phyloP scores from a whole-genome alignment of 2,797 vertebrate species.

The Phoxinus dragarum region DNA sequence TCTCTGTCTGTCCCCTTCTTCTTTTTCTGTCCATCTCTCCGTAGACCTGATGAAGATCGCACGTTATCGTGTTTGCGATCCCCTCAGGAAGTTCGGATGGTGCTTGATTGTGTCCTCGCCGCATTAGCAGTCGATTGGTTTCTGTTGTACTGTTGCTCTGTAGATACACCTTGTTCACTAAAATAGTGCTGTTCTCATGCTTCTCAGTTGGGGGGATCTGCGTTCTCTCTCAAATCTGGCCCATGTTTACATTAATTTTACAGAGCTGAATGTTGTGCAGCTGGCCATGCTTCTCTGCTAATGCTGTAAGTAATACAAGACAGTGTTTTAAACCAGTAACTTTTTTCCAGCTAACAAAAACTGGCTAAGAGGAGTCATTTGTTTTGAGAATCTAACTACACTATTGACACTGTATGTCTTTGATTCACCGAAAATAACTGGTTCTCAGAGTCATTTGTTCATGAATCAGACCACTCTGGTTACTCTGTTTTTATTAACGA shows the following conservation, averaged over 20 bases:
- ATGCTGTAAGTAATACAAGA: background rate
- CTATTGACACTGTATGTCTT: background rate
- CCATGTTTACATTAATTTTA: background rate
- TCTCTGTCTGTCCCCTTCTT: constrained; percentile 9
- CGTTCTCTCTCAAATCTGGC: background rate
- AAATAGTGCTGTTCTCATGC: background rate
- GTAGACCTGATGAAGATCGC: constrained; percentile 8
- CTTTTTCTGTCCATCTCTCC: constrained; percentile 8
- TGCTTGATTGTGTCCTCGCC: background rate
- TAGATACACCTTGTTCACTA: background rate
- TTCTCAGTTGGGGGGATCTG: background rate
- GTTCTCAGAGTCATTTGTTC: background rate
- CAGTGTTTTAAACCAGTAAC: background rate
- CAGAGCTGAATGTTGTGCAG: background rate
- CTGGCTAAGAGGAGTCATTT: background rate
- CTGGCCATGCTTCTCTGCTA: background rate
- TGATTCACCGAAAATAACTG: background rate
- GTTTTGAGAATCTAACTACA: background rate
- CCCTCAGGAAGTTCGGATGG: constrained; percentile 21
- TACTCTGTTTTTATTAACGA: background rate
- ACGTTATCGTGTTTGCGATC: background rate
- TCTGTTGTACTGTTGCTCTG: background rate
- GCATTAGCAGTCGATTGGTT: constrained; percentile 28
- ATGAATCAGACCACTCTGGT: background rate
- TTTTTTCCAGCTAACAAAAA: background rate